Base-by-base conservation (phyloP, 2,113 vertebrate genomes). In the Labeo rohita region DNA sequence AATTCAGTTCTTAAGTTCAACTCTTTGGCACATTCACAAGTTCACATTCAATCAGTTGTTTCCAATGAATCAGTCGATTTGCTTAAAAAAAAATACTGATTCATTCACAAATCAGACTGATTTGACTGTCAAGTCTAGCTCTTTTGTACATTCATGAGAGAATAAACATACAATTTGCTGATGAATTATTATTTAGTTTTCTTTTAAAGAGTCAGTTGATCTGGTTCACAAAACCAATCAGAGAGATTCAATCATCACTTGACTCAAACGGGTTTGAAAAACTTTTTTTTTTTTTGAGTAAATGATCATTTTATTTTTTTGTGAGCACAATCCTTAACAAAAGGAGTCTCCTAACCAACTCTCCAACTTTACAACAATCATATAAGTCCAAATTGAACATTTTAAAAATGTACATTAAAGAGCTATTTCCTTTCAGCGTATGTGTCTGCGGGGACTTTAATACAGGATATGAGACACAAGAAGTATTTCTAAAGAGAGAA, bases 401-500 rank as follows among this genome's bases (percentile, higher is more conserved):
- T 36, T 15, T 3, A 56, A 56, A 18, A 56, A 56, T 56, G 2
- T 2, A 56, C 54, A 56, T 56, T 18, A 56, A 16, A 54, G n/a
- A 5, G 1, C n/a, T 36, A 0, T 4, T 18, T 10, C 16, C 36
- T 18, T 8, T 0, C 54, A 21, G 6, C 0, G 63, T 3, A 13
- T 70, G 36, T 21, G 68, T 43, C 66, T 72, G 9, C 8, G 4
- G 28, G 45, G 16, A 21, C 52, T 21, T 39, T 56, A 79, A 36
- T 13, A 21, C 6, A 39, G 21, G 77, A 59, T n/a, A 13, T 12
- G 4, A 79, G 34, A 43, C 76, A 61, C 11, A 3, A 34, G 18
- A 61, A 43, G 34, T 13, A n/a, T 56, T 78, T 79, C 5, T 79
- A 79, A 79, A 79, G 52, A 13, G 54, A 23, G 77, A 61, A 79